Evolutionary conservation across 2,888 invertebrate genomes (phyloP).

Genomic region (Cephus nigrinus): DNA sequence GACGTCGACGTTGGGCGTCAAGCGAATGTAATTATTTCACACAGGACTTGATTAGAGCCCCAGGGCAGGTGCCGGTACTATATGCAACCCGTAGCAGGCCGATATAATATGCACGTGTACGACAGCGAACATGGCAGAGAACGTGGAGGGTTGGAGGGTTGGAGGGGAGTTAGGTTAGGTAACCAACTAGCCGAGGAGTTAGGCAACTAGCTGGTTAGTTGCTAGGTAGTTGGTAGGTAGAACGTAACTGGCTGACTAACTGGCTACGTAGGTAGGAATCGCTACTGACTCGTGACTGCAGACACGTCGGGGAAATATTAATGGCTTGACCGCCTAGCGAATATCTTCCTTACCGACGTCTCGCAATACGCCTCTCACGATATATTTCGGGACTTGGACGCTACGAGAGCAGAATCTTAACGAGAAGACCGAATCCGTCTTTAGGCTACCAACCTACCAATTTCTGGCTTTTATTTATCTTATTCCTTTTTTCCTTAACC

Average conservation of each 20-base stretch:
- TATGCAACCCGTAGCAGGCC: too few species aligned
- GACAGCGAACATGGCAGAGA: too few species aligned
- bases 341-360: neutral
- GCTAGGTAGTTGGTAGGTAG: too few species aligned
- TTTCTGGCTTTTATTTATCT: neutral
- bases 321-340: neutral
- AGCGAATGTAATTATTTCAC: conserved; percentile 41
- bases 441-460: neutral
- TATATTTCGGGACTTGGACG: neutral
- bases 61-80: neutral
- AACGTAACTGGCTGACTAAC: neutral
- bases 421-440: neutral
- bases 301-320: neutral
- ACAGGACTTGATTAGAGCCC: conserved; percentile 41
- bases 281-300: neutral
- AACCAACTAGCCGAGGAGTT: too few species aligned
- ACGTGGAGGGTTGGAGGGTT: too few species aligned
- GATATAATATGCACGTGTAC: too few species aligned
- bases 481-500: neutral
- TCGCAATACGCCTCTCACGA: neutral
- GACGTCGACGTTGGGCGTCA: conserved; percentile 18
- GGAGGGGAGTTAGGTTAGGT: too few species aligned
- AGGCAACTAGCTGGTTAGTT: neutral
- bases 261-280: neutral
- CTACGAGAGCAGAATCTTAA: neutral